Conservation (phyloP, 2,888 invertebrate species). For the Coleophora deauratella region DNA sequence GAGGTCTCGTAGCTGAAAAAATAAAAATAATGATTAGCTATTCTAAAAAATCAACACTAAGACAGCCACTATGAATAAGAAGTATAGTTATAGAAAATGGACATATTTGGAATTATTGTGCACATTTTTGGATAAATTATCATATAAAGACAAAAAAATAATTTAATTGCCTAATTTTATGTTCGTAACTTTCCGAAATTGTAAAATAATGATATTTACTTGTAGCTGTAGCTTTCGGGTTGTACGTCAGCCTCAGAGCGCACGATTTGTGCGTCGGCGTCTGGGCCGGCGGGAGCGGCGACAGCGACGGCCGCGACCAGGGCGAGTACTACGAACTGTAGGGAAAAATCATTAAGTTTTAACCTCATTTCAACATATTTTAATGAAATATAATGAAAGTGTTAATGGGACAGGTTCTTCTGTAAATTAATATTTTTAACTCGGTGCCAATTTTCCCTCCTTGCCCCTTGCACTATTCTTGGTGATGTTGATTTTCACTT, state of each 20-base stretch:
- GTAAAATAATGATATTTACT: constrained; percentile 33
- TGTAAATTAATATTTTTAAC: not conserved
- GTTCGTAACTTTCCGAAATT: not conserved
- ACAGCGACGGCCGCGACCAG: constrained; percentile 39
- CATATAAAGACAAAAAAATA: no score
- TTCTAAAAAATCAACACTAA: no score
- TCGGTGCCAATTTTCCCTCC: no score
- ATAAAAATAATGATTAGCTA: no score
- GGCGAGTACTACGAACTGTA: constrained; percentile 56
- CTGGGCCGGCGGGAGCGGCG: constrained; percentile 37
- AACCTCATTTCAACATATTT: no score
- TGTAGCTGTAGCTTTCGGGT: constrained; percentile 34
- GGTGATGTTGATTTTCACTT: no score
- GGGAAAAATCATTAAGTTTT: not conserved
- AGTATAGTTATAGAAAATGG: no score
- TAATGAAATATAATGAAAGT: constrained; percentile 3
- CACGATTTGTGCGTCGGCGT: constrained; percentile 33
- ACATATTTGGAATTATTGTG: no score
- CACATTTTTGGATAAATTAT: no score
- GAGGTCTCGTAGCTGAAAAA: constrained; percentile 41
- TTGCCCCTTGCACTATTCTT: no score
- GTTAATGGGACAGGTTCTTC: not conserved
- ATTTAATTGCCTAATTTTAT: no score
- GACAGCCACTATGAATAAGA: no score
- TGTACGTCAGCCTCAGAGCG: constrained; percentile 35